Base-by-base conservation (phyloP, 2,113 vertebrate species). In the Pitta sordida region DNA sequence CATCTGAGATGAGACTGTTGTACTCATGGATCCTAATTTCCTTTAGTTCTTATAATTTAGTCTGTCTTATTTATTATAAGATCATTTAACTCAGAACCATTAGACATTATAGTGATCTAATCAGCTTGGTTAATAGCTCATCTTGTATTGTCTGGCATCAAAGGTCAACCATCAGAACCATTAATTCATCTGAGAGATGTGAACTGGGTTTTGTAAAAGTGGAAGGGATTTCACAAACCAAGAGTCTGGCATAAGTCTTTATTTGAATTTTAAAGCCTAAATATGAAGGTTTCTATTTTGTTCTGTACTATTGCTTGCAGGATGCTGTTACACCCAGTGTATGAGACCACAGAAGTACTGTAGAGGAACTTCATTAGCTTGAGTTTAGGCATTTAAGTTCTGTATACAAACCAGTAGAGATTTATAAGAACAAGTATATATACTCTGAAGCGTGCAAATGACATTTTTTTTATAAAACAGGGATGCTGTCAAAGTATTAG, bases 121-220 rank as follows among this genome's bases (percentile, higher is more conserved):
- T 70, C 90, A 65, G n/a, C 37, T 79, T 75, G 43, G 17, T 78
- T 30, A 88, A 4, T 83, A 71, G 20, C 52, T 97, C 70, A 59
- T 90, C 88, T 92, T 95, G 88, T 87, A 19, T 90, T 92, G 69
- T 73, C 55, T 87, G 74, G 49, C 70, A 91, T 93, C 76, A 73
- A 44, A 78, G 34, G 26, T 91, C 59, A 95, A 53, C 43, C 67
- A 91, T 97, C 94, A 94, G 92, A 97, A 94, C 84, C 91, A 81
- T 94, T 88, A 62, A 92, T 86, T 95, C 43, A 90, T 76, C 20
- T 11, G 78, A 63, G 73, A 56, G 56, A 56, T 84, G 20, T 5
- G 7, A 92, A 44, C 41, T 86, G 34, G 20, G 7, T 86, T 91
- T 94, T 94, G 73, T 82, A 83, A 95, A 94, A 85, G 20, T 64